Evolutionary conservation across 1,140 invertebrate genomes (phyloP).

Genomic region (Macrotrachela quadricornifera): DNA sequence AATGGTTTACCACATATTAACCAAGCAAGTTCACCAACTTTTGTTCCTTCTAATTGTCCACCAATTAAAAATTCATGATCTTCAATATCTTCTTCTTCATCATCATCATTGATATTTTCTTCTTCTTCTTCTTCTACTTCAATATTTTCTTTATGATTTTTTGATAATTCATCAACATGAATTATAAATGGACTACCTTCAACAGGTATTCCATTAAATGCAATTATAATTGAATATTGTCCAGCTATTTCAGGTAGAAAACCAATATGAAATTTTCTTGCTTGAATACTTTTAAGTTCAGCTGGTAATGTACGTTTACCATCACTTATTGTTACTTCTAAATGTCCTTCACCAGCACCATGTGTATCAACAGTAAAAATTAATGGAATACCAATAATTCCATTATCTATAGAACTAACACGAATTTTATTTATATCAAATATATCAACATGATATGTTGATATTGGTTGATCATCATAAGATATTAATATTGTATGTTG

Average conservation of each 20-base stretch:
- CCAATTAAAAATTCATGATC: too few relatives aligned
- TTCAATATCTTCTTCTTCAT: too few relatives aligned
- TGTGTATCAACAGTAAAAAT: not conserved
- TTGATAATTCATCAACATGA: not conserved
- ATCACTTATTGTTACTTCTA: conserved; percentile 6
- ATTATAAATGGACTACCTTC: not conserved
- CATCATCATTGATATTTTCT: too few relatives aligned
- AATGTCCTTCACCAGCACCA: conserved; percentile 7
- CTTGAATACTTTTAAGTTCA: not conserved
- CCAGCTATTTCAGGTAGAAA: not conserved
- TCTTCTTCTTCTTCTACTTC: too few relatives aligned
- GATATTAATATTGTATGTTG: conserved; percentile 32
- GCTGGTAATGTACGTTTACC: conserved; percentile 1
- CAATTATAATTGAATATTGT: not conserved
- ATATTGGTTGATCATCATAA: not conserved
- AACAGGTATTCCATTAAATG: conserved; percentile 4
- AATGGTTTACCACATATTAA: too few relatives aligned
- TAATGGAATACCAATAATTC: too few relatives aligned
- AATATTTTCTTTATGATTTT: too few relatives aligned
- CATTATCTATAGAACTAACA: too few relatives aligned
- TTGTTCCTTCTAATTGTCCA: too few relatives aligned
- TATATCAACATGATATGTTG: too few relatives aligned
- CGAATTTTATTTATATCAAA: too few relatives aligned
- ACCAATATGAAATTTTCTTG: conserved; percentile 1
- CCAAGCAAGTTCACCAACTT: too few relatives aligned